Percentiles rank a stretch among this genome's conserved stretches.
phyloP scores from a whole-genome alignment of 1,140 invertebrate genomes.

The Drosophila kurseongensis region DNA sequence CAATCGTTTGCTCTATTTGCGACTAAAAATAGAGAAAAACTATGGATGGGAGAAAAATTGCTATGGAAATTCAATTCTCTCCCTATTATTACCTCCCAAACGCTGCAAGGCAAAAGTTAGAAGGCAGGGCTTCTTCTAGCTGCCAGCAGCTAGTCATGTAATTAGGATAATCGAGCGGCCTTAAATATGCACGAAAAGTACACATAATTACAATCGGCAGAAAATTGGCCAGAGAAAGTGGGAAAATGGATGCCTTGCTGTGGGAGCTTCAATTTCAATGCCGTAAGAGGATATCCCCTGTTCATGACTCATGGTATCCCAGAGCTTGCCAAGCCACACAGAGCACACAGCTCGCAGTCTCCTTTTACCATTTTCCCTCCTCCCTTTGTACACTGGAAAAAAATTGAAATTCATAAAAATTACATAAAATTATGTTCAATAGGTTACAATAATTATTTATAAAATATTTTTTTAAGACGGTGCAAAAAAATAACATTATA shows the following conservation, averaged over 20 bases:
- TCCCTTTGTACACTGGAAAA: slow-evolving; percentile 1
- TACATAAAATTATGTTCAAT: background rate
- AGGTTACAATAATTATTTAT: background rate
- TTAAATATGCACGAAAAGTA: slow-evolving; percentile 65
- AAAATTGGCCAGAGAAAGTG: slow-evolving; percentile 53
- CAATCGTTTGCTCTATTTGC: slow-evolving; percentile 6
- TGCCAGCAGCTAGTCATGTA: slow-evolving; percentile 30
- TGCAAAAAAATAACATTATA: too few species aligned
- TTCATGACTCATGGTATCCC: slow-evolving; percentile 23
- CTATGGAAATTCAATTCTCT: too few species aligned
- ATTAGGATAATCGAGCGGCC: slow-evolving; percentile 61
- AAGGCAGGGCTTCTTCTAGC: slow-evolving; percentile 6
- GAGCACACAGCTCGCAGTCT: slow-evolving; percentile 26
- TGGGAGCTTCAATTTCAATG: slow-evolving; percentile 35
- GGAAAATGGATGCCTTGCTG: slow-evolving; percentile 12
- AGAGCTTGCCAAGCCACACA: slow-evolving; percentile 12
- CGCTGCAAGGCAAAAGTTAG: background rate
- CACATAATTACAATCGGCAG: slow-evolving; percentile 53
- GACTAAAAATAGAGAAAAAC: slow-evolving; percentile 28
- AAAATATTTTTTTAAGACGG: too few species aligned
- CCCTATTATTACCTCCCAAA: background rate
- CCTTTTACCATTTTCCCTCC: background rate
- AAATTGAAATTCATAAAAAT: background rate
- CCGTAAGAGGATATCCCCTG: slow-evolving; percentile 50
- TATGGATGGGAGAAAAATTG: too few species aligned